Conservation (phyloP, 2,797 vertebrate genomes). For the Iguana delicatissima region DNA sequence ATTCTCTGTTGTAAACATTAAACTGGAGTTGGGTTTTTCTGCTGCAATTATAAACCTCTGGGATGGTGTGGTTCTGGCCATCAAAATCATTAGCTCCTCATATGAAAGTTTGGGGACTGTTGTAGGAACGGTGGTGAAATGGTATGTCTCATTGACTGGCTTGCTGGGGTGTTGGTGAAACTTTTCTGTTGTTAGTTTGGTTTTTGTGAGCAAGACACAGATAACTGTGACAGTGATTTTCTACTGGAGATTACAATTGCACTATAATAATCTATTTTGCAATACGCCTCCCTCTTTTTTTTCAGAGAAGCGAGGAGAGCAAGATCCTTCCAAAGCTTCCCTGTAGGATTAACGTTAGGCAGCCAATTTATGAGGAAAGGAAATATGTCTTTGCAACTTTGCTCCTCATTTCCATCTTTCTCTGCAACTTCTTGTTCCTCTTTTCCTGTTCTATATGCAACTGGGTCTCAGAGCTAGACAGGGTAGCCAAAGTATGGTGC, state of each 20-base stretch:
- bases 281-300: constrained; percentile 28
- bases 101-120: background rate
- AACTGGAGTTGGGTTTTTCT: background rate
- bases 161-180: background rate
- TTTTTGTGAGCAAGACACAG: constrained; percentile 9
- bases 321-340: background rate
- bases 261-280: constrained; percentile 56
- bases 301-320: background rate
- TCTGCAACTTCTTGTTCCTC: constrained; percentile 48
- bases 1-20: constrained; percentile 11
- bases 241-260: constrained; percentile 69
- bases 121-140: constrained; percentile 53
- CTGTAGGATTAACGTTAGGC: constrained; percentile 45
- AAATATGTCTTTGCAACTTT: constrained; percentile 70
- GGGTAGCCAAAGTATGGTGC: too few species aligned
- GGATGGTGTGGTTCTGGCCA: background rate
- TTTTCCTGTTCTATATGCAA: constrained; percentile 33
- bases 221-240: constrained; percentile 53
- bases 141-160: background rate
- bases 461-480: background rate
- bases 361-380: constrained; percentile 53
- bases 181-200: background rate
- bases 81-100: constrained; percentile 10
- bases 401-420: constrained; percentile 36
- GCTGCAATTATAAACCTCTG: constrained; percentile 21